A percentile compares a stretch with the other conserved stretches of the same genome.
Evolutionary conservation across 2,113 vertebrate genomes (phyloP).

Genomic region (Silurus asotus): DNA sequence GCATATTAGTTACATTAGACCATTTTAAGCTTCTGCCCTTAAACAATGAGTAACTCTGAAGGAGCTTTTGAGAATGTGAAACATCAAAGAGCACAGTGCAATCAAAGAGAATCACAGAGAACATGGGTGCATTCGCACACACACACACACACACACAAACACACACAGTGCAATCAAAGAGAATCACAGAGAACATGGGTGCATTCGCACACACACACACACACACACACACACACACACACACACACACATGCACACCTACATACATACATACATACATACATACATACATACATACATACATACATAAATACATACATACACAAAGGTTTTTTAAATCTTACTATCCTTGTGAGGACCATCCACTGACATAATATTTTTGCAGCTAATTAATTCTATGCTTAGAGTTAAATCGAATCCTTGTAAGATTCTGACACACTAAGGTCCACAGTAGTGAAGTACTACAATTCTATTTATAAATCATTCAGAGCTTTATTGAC

Average conservation of each 20-base stretch:
- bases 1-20: conserved; percentile 20
- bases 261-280: background rate
- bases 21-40: conserved; percentile 28
- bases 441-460: background rate
- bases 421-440: background rate
- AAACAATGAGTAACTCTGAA: conserved; percentile 47
- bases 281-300: background rate
- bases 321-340: background rate
- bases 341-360: background rate
- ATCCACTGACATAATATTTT: background rate
- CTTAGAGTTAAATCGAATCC: background rate
- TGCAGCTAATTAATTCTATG: background rate
- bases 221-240: conserved; percentile 21
- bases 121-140: conserved; percentile 6
- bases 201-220: background rate
- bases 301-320: conserved; percentile 11
- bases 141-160: conserved; percentile 19
- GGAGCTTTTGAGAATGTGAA: conserved; percentile 24
- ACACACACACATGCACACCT: background rate
- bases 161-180: conserved; percentile 47
- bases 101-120: conserved; percentile 50
- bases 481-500: background rate
- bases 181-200: conserved; percentile 33
- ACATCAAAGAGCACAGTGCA: conserved; percentile 45
- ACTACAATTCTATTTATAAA: background rate